Evolutionary conservation across 1,140 invertebrate genomes (phyloP).

Genomic region (Anastatus disparis): DNA sequence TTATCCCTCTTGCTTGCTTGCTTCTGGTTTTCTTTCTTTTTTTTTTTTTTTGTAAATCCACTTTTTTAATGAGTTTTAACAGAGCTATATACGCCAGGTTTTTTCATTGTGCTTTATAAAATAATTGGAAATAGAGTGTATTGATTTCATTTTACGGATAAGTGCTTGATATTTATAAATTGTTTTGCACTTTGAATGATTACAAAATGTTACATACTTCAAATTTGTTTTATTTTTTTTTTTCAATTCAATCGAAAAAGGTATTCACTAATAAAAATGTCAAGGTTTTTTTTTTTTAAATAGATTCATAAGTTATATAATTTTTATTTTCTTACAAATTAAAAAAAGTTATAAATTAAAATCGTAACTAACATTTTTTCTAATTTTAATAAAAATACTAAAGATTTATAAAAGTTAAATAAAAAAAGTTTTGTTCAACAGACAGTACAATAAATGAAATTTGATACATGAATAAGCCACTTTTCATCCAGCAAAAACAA

Average conservation of each 20-base stretch:
- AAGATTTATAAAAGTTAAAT: too few relatives aligned
- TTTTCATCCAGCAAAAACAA: background rate
- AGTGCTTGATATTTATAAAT: too few relatives aligned
- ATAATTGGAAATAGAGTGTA: background rate
- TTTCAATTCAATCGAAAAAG: background rate
- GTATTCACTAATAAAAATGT: too few relatives aligned
- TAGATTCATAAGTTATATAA: too few relatives aligned
- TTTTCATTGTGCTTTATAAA: conserved; percentile 15
- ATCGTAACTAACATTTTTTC: too few relatives aligned
- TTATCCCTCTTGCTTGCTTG: conserved; percentile 7
- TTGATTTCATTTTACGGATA: conserved; percentile 11
- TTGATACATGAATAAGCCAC: background rate
- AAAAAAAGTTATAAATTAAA: too few relatives aligned
- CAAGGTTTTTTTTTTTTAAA: too few relatives aligned
- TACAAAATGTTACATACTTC: too few relatives aligned
- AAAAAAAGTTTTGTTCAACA: too few relatives aligned
- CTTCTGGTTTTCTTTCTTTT: background rate
- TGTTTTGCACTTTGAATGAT: too few relatives aligned
- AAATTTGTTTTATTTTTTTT: conserved; percentile 26
- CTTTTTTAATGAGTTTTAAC: conserved; percentile 39
- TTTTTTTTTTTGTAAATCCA: background rate
- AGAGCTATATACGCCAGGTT: conserved; percentile 1
- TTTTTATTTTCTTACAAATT: too few relatives aligned
- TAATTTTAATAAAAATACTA: too few relatives aligned
- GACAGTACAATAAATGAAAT: background rate